phyloP scores from a whole-genome alignment of 2,797 vertebrate genomes.

The Malurus splendens region DNA sequence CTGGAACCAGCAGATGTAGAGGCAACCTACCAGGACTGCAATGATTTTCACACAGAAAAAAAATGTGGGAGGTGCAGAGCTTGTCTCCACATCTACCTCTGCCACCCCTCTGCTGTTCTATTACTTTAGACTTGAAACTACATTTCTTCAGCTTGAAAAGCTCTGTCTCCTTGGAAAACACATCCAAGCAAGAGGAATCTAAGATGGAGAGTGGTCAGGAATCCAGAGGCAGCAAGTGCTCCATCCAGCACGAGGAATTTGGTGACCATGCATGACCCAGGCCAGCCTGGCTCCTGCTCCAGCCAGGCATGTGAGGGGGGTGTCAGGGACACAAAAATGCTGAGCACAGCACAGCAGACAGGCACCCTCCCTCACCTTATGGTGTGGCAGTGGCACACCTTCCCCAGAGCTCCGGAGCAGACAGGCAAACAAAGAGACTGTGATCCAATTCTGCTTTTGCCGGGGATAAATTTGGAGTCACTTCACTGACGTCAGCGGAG shows the following conservation, averaged over 20 bases:
- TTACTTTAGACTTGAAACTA: neutral
- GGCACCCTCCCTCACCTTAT: neutral
- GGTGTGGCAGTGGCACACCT: neutral
- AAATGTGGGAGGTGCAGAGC: neutral
- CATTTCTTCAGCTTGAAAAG: neutral
- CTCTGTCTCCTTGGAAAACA: neutral
- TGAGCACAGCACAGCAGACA: neutral
- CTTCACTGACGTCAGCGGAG: conserved; percentile 50
- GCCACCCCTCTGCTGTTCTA: neutral
- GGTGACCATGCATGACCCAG: rapidly evolving
- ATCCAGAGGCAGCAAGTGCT: neutral
- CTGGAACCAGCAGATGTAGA: neutral
- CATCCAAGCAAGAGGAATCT: neutral
- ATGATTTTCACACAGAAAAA: neutral
- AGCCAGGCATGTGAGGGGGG: neutral
- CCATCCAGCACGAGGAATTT: neutral
- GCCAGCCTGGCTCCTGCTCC: neutral
- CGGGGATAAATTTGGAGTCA: conserved; percentile 44
- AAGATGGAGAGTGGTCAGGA: neutral
- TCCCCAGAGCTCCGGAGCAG: neutral
- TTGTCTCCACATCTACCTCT: neutral
- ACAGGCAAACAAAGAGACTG: neutral
- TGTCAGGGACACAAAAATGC: neutral
- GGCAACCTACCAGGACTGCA: neutral
- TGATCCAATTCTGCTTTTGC: conserved; percentile 21